Evolutionary conservation across 2,113 vertebrate genomes (phyloP).

Genomic region (Apodemus speciosus): DNA sequence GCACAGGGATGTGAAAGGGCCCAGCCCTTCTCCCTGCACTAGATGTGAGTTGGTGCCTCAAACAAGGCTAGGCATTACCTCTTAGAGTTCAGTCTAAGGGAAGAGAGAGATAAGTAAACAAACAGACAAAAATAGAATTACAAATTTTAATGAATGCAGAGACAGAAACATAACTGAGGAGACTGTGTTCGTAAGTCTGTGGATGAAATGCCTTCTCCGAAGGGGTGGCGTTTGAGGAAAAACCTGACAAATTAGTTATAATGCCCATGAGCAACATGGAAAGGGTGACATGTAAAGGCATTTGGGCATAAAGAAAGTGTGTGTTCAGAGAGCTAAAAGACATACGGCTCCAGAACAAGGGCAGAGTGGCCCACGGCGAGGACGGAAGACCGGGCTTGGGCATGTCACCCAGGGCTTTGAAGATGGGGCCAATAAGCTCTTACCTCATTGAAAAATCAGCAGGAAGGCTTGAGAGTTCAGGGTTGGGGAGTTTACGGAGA

Average conservation of each 20-base stretch:
- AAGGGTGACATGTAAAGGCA: not conserved
- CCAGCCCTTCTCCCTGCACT: not conserved
- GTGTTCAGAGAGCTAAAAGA: not conserved
- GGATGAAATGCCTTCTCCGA: not conserved
- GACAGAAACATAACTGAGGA: not conserved
- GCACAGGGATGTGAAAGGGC: not conserved
- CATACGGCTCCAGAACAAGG: not conserved
- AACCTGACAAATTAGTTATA: not conserved
- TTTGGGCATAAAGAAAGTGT: not conserved
- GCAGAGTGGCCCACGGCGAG: not conserved
- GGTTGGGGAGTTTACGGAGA: not conserved
- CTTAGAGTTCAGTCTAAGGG: not conserved
- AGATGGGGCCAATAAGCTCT: not conserved
- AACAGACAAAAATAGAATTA: not conserved
- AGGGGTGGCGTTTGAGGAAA: not conserved
- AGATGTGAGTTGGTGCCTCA: not conserved
- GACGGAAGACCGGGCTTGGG: not conserved
- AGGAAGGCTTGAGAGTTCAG: not conserved
- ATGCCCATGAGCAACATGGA: not conserved
- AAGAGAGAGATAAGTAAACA: not conserved
- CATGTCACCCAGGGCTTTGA: not conserved
- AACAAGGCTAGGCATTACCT: not conserved
- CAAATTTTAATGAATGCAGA: not conserved
- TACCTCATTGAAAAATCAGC: not conserved
- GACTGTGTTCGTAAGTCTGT: not conserved